Percentiles rank a stretch among this genome's conserved stretches.
Conservation (phyloP, 2,888 invertebrate genomes). For the Apodemia duryi region DNA sequence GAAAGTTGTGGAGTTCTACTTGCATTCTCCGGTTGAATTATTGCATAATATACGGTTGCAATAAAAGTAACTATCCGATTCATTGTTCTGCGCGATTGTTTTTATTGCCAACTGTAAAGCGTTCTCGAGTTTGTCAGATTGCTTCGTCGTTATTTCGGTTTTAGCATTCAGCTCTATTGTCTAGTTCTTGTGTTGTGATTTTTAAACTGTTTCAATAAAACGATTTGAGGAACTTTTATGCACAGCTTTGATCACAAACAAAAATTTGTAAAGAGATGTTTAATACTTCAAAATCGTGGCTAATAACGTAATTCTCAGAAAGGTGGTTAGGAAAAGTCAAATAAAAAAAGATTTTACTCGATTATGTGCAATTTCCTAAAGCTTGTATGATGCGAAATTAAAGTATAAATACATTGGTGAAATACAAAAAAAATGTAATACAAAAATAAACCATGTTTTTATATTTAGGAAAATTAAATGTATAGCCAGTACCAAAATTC, state of each 20-base stretch:
- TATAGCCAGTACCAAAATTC: too few relatives aligned
- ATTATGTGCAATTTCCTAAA: too few relatives aligned
- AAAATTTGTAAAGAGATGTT: neutral
- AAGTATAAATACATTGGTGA: too few relatives aligned
- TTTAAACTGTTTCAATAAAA: neutral
- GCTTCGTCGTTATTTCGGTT: conserved; percentile 21
- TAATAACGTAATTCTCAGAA: too few relatives aligned
- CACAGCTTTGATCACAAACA: neutral
- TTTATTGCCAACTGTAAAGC: conserved; percentile 57
- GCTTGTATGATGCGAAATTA: too few relatives aligned
- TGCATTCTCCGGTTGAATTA: conserved; percentile 60
- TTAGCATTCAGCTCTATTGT: conserved; percentile 10
- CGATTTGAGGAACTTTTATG: neutral
- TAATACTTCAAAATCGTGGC: neutral
- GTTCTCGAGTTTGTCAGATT: conserved; percentile 35
- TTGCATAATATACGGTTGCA: conserved; percentile 56
- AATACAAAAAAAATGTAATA: too few relatives aligned
- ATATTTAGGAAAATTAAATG: too few relatives aligned
- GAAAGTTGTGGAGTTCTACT: conserved; percentile 47
- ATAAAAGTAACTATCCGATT: conserved; percentile 54
- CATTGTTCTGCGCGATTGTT: conserved; percentile 52
- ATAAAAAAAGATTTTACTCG: too few relatives aligned
- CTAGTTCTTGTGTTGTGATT: conserved; percentile 1
- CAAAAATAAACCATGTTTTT: too few relatives aligned
- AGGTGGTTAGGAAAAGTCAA: too few relatives aligned